Conservation (phyloP, 2,797 vertebrate species). For the Cryptoblepharus egeriae region DNA sequence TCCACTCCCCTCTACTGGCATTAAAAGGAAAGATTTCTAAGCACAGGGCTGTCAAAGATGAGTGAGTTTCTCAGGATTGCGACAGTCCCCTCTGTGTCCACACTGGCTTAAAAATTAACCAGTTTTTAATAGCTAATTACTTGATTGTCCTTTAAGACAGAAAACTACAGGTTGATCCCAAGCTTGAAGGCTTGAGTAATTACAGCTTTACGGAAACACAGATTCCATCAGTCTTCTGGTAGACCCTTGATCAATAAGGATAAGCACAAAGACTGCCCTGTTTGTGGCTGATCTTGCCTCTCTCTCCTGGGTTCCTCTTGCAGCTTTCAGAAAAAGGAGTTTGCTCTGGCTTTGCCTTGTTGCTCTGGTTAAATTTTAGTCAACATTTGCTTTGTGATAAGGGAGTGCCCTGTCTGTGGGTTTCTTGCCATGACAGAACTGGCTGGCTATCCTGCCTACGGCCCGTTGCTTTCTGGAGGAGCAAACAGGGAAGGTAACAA, state of each 20-base stretch:
- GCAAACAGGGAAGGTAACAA: slow-evolving; percentile 6
- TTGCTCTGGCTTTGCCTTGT: background rate
- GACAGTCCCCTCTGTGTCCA: slow-evolving; percentile 21
- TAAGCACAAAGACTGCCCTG: background rate
- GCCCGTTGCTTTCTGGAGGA: slow-evolving; percentile 7
- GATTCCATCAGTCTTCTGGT: background rate
- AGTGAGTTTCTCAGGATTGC: slow-evolving; percentile 48
- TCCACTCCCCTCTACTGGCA: background rate
- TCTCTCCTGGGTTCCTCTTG: background rate
- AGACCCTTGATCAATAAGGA: background rate
- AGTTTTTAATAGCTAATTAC: slow-evolving; percentile 26
- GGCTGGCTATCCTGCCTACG: background rate
- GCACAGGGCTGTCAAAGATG: background rate
- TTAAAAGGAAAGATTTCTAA: background rate
- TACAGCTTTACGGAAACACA: slow-evolving; percentile 3
- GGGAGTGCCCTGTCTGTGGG: background rate
- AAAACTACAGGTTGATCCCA: slow-evolving; percentile 48
- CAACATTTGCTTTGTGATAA: background rate
- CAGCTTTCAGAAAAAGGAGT: background rate
- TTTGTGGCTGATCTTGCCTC: background rate
- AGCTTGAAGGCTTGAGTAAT: slow-evolving; percentile 27
- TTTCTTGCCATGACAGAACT: background rate
- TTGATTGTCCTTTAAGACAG: slow-evolving; percentile 60
- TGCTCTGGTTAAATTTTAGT: slow-evolving; percentile 41
- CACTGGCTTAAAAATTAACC: slow-evolving; percentile 66